Evolutionary conservation across 1,140 invertebrate species (phyloP).

Genomic region (Lepidurus arcticus): DNA sequence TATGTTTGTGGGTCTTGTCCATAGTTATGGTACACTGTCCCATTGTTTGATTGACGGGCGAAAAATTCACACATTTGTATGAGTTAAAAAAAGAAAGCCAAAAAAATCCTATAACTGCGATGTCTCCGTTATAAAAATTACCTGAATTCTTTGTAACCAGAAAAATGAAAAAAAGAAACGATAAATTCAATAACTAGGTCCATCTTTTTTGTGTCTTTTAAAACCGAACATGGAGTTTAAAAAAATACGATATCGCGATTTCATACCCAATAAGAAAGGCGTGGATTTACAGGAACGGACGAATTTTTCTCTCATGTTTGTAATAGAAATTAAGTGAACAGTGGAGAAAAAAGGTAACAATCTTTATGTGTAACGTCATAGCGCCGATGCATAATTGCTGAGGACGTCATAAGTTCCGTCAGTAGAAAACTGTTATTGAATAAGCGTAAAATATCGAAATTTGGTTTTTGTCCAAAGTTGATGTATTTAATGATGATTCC

Average conservation of each 20-base stretch:
- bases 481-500: slow-evolving; percentile 9
- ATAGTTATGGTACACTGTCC: not conserved
- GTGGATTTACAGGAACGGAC: too few species aligned
- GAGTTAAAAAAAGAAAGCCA: not conserved
- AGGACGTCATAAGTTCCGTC: too few species aligned
- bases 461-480: too few species aligned
- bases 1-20: not conserved
- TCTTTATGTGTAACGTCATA: too few species aligned
- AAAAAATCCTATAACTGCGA: slow-evolving; percentile 6
- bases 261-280: too few species aligned
- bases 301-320: too few species aligned
- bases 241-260: too few species aligned
- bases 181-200: not conserved
- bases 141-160: slow-evolving; percentile 21
- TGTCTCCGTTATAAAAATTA: slow-evolving; percentile 5
- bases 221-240: not conserved
- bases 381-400: too few species aligned
- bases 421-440: not conserved
- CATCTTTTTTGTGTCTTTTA: not conserved
- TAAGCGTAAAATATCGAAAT: not conserved
- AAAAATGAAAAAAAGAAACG: not conserved
- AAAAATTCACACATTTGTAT: not conserved
- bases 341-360: too few species aligned
- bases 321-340: too few species aligned
- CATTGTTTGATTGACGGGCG: not conserved